phyloP scores from a whole-genome alignment of 2,797 vertebrate genomes.

The Tenualosa thibaudeaui region DNA sequence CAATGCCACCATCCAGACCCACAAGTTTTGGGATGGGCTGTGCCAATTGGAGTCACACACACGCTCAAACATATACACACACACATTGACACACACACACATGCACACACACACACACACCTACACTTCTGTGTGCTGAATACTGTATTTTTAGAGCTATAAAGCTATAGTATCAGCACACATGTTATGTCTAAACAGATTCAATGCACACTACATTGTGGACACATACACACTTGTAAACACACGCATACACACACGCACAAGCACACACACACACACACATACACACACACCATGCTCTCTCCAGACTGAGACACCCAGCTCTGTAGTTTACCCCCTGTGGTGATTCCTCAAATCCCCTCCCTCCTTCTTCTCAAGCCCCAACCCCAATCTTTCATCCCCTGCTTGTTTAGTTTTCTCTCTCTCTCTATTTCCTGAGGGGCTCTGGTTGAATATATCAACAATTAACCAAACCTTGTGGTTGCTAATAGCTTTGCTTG shows the following conservation, averaged over 20 bases:
- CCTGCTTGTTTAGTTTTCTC: background rate
- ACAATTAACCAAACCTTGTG: background rate
- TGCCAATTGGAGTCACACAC: constrained; percentile 29
- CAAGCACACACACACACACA: background rate
- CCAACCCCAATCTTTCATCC: constrained; percentile 1
- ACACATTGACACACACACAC: constrained; percentile 9
- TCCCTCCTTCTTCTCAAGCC: background rate
- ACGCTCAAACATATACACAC: constrained; percentile 26
- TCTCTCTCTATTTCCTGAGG: background rate
- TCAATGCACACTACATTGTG: too few relatives aligned
- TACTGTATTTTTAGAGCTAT: too few relatives aligned
- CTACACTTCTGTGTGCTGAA: background rate
- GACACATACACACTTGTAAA: background rate
- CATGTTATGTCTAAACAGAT: too few relatives aligned
- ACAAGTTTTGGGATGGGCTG: background rate
- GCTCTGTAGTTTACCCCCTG: constrained; percentile 33
- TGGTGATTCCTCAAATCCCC: constrained; percentile 42
- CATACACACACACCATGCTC: background rate
- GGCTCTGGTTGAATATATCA: background rate
- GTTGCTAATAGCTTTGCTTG: background rate
- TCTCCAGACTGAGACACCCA: constrained; percentile 29
- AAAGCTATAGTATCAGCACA: too few relatives aligned
- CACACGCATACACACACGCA: background rate
- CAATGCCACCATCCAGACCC: constrained; percentile 63
- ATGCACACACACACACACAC: constrained; percentile 22